Percentiles rank a stretch among this genome's conserved stretches.
Evolutionary conservation across 2,888 invertebrate genomes (phyloP).

Genomic region (Morinoia aosen): DNA sequence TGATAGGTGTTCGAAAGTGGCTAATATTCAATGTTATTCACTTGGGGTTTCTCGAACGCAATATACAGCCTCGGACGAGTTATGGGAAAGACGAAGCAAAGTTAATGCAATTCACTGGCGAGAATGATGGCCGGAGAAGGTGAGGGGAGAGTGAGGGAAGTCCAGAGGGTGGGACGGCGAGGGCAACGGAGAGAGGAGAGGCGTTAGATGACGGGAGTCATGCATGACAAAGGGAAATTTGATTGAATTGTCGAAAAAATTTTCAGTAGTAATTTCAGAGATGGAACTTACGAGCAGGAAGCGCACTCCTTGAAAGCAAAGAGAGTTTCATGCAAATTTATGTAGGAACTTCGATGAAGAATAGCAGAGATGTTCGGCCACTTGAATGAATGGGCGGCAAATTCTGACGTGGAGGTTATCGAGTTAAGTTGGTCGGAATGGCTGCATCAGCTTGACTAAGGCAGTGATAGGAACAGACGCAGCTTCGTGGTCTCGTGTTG

Average conservation of each 20-base stretch:
- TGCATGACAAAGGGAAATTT: conserved; percentile 27
- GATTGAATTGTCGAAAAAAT: conserved; percentile 29
- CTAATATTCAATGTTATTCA: neutral
- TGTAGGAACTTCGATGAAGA: neutral
- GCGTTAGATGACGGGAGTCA: neutral
- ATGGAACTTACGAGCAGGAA: conserved; percentile 1
- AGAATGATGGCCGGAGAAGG: neutral
- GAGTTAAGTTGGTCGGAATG: conserved; percentile 12
- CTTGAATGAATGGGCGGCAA: neutral
- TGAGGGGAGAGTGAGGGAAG: neutral
- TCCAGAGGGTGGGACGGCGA: neutral
- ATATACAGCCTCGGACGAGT: neutral
- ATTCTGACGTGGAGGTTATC: conserved; percentile 12
- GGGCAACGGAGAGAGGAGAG: neutral
- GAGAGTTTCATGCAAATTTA: conserved; percentile 35
- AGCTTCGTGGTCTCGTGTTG: neutral
- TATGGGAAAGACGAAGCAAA: neutral
- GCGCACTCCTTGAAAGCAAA: conserved; percentile 13
- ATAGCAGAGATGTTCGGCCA: conserved; percentile 12
- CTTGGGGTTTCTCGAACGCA: neutral
- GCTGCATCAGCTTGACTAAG: neutral
- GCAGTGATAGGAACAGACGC: neutral
- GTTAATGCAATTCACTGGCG: neutral
- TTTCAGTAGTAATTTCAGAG: neutral
- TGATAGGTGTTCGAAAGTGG: neutral